phyloP scores from a whole-genome alignment of 2,797 vertebrate species.

The Liparis tanakae region DNA sequence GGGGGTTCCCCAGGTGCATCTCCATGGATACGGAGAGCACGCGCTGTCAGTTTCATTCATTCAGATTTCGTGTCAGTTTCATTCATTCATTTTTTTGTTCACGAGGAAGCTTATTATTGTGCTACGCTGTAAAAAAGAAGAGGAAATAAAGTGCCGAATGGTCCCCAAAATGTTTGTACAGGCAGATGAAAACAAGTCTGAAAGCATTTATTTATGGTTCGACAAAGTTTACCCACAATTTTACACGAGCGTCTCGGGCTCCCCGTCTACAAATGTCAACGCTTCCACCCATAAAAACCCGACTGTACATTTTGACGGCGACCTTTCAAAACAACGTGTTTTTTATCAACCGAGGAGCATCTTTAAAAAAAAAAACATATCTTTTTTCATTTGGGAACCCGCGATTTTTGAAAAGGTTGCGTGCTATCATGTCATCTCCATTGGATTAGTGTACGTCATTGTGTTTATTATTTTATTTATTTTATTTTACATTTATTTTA shows the following conservation, averaged over 20 bases:
- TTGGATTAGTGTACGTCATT: not conserved
- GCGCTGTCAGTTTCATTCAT: conserved; percentile 2
- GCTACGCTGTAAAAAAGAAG: not conserved
- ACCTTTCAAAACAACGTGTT: conserved; percentile 17
- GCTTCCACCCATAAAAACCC: conserved; percentile 2
- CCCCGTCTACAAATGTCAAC: conserved; percentile 13
- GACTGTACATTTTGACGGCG: not conserved
- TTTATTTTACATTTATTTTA: too few species aligned
- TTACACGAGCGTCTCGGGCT: not conserved
- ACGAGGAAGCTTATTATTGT: too few species aligned
- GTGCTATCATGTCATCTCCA: not conserved
- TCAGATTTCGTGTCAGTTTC: conserved; percentile 8
- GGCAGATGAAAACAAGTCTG: not conserved
- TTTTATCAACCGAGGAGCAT: conserved; percentile 15
- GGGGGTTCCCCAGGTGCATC: conserved; percentile 63
- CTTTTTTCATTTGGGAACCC: not conserved
- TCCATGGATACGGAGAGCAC: conserved; percentile 39
- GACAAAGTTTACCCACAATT: not conserved
- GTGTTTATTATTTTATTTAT: not conserved
- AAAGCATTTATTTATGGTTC: not conserved
- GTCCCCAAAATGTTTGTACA: not conserved
- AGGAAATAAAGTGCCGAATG: not conserved
- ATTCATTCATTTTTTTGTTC: conserved; percentile 2
- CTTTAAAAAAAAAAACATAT: not conserved
- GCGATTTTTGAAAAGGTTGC: not conserved